Percentiles rank a stretch among this genome's conserved stretches.
Evolutionary conservation across 1,140 invertebrate species (phyloP).

Genomic region (Chymomyza costata): DNA sequence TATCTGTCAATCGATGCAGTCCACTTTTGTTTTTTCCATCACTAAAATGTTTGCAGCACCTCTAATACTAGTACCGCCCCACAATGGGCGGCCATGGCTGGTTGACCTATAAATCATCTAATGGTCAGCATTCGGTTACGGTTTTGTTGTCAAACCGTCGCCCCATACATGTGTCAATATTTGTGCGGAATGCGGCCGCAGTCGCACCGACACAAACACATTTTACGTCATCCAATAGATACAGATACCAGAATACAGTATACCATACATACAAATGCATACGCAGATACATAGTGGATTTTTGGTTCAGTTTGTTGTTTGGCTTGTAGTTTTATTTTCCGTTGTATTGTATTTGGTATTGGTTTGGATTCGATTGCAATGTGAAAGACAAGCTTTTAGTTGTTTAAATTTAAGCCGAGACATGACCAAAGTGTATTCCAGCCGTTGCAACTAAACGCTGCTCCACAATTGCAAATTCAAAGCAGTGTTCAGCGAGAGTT

Average conservation of each 20-base stretch:
- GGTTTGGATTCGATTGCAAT: neutral
- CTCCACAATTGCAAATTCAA: no score
- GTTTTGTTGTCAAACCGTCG: slow-evolving; percentile 4
- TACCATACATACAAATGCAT: no score
- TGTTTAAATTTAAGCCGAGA: slow-evolving; percentile 63
- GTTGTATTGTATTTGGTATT: slow-evolving; percentile 22
- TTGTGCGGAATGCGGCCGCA: slow-evolving; percentile 68
- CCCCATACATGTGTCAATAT: slow-evolving; percentile 66
- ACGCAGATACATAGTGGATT: no score
- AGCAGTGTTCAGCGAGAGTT: no score
- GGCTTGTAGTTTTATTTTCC: no score
- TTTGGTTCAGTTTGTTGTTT: no score
- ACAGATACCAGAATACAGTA: no score
- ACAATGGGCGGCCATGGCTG: slow-evolving; percentile 7
- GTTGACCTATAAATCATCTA: slow-evolving; percentile 70
- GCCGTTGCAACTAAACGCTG: no score
- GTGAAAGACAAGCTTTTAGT: slow-evolving; percentile 46
- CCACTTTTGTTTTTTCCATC: slow-evolving; percentile 43
- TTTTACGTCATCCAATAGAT: slow-evolving; percentile 51
- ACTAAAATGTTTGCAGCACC: no score
- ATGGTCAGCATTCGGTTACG: slow-evolving; percentile 48
- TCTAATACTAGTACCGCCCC: no score
- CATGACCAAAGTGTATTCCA: slow-evolving; percentile 1
- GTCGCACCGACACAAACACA: slow-evolving; percentile 62
- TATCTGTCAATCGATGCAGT: slow-evolving; percentile 58